Base-by-base conservation (phyloP, 1,140 invertebrate species). In the Drosophila fuyamai region DNA sequence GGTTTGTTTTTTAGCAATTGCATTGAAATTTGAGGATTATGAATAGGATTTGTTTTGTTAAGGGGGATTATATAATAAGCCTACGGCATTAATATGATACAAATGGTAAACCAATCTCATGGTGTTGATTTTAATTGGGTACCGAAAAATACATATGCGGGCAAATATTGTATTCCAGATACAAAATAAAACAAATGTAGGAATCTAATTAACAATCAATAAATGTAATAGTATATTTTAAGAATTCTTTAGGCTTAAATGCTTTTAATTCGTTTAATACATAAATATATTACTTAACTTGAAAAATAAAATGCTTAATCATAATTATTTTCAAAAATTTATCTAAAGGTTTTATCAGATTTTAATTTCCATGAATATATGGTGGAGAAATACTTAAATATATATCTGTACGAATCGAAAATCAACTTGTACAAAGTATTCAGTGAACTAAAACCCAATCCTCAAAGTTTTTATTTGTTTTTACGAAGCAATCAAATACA, bases 1-100 rank as follows among this genome's bases (percentile, higher is more conserved):
- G 46, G 29, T 40, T 35, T 29, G 2, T n/a, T 18, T 29, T 50
- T 67, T 41, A 14, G n/a, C 27, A n/a, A 7, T 14, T 18, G 27
- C 35, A 38, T 46, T 38, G 12, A 23, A 62, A 54, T 46, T 65
- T 23, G 32, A 50, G 48, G 23, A 60, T 60, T 79, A 50, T 14
- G 60, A 66, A 16, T 48, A 5, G 35, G 43, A 65, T 48, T 66
- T 65, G 44, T 65, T 61, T 47, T 47, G 62, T 18, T 62, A 18
- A 23, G 18, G 60, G 14, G 13, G 55, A 55, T 63, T 63, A 63
- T 41, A 18, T 44, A n/a, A 10, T 63, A 60, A 59, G n/a, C n/a
- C 55, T 3, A 18, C 12, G 9, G 32, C 8, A 40, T 61, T 41
- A 32, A 32, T 58, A 40, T 40, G 13, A 43, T 58, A 32, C 40